A percentile compares a stretch with the other conserved stretches of the same genome.
These are phyloP conservation scores for Calameuta filiformis DNA, from an alignment of 2,888 invertebrate species.

Conservation along the genomic window DNA sequence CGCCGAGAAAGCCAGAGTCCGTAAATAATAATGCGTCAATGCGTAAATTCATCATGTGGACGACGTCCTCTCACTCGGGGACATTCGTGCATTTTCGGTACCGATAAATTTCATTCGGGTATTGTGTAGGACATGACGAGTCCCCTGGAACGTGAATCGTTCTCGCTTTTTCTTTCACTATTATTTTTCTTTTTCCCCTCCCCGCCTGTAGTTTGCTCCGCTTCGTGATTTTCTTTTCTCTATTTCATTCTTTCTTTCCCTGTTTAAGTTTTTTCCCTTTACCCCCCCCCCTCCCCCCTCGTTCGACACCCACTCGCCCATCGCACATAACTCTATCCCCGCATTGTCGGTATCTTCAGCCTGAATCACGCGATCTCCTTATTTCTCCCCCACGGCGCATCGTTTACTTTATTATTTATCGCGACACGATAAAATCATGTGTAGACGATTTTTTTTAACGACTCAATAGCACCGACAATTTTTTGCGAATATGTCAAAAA, in stretches of 20 bases:
- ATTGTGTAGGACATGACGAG: background rate
- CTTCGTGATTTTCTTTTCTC: constrained; percentile 17
- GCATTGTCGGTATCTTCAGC: constrained; percentile 16
- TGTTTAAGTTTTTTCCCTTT: background rate
- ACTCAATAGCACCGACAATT: background rate
- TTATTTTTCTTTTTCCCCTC: background rate
- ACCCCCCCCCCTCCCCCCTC: background rate
- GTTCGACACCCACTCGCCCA: background rate
- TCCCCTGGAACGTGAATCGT: background rate
- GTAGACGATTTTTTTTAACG: background rate
- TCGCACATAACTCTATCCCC: constrained; percentile 30
- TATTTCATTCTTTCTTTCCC: background rate
- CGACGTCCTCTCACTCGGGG: background rate
- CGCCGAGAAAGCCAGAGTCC: background rate
- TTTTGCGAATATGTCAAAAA: background rate
- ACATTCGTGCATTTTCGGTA: background rate
- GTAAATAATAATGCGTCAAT: background rate
- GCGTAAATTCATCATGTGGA: background rate
- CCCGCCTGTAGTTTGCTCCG: background rate
- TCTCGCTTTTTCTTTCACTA: background rate
- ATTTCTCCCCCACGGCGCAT: background rate
- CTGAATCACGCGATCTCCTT: constrained; percentile 16
- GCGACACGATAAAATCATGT: background rate
- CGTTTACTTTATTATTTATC: background rate
- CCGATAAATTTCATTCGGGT: background rate